phyloP scores from a whole-genome alignment of 2,888 invertebrate genomes.

The Sinotaia quadrata region DNA sequence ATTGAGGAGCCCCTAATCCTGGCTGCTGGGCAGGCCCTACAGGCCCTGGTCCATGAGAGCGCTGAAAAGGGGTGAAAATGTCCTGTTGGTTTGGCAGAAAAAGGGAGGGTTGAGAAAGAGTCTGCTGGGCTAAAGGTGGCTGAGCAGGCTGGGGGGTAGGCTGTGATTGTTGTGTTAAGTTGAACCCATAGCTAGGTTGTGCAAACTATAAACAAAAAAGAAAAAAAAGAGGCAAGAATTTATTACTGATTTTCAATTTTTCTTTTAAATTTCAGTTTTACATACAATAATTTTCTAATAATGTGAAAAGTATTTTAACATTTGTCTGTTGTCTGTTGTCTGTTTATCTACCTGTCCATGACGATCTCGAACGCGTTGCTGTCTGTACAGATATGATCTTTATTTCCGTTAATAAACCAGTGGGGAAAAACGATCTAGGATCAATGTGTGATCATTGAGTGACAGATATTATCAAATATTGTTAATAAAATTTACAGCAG shows the following conservation, averaged over 20 bases:
- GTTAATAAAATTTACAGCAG: no score
- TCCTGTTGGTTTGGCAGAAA: constrained; percentile 76
- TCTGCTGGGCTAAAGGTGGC: constrained; percentile 48
- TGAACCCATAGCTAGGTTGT: constrained; percentile 75
- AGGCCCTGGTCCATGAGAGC: constrained; percentile 35
- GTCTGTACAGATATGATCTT: no score
- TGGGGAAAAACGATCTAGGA: no score
- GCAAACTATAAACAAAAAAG: constrained; percentile 41
- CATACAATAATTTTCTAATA: no score
- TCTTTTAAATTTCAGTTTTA: not conserved
- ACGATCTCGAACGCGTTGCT: no score
- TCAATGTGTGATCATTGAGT: no score
- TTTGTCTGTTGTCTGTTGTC: no score
- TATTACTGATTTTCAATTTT: not conserved
- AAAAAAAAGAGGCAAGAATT: not conserved
- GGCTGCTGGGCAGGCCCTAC: constrained; percentile 26
- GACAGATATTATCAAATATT: no score
- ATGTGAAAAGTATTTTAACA: no score
- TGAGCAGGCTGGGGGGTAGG: constrained; percentile 35
- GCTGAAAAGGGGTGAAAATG: constrained; percentile 38
- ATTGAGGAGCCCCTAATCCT: constrained; percentile 76
- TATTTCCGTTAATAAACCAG: no score
- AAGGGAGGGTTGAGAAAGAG: constrained; percentile 70
- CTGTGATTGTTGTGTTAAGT: constrained; percentile 64
- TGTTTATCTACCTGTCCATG: no score